A percentile compares a stretch with the other conserved stretches of the same genome.
phyloP scores from a whole-genome alignment of 2,113 vertebrate species.

The Malurus cyaneus region DNA sequence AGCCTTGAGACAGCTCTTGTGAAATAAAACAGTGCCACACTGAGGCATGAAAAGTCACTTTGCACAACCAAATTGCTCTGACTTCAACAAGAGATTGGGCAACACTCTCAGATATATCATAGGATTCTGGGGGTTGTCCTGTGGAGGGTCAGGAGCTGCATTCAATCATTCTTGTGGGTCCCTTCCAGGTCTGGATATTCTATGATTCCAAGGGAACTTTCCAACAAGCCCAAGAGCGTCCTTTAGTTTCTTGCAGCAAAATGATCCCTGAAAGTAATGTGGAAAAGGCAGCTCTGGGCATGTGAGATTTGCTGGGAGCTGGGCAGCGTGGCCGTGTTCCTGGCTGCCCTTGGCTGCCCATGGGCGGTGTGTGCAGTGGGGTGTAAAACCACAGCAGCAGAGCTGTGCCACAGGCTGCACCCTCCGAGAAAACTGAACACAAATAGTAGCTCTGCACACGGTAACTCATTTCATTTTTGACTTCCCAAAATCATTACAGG shows the following conservation, averaged over 20 bases:
- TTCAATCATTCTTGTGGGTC: too few species aligned
- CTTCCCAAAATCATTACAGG: background rate
- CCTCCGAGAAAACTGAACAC: background rate
- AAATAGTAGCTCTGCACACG: background rate
- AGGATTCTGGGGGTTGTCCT: background rate
- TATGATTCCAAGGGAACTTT: background rate
- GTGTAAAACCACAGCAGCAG: background rate
- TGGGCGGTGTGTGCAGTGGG: rapidly evolving
- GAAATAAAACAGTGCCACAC: background rate
- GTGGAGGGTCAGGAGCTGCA: background rate
- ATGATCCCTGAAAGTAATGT: background rate
- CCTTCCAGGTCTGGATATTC: background rate
- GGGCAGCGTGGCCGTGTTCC: rapidly evolving
- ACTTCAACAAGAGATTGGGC: background rate
- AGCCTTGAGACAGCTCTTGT: background rate
- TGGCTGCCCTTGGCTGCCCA: rapidly evolving
- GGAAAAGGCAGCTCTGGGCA: background rate
- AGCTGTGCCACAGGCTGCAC: background rate
- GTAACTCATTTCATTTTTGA: background rate
- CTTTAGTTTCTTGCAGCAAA: background rate
- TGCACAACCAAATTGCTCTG: background rate
- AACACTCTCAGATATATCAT: background rate
- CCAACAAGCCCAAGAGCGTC: background rate
- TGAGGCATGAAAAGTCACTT: background rate
- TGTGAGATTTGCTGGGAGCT: background rate